These are phyloP conservation scores for Poeciliopsis presidionis DNA, from an alignment of 2,797 vertebrate species.

Conservation along the genomic window DNA sequence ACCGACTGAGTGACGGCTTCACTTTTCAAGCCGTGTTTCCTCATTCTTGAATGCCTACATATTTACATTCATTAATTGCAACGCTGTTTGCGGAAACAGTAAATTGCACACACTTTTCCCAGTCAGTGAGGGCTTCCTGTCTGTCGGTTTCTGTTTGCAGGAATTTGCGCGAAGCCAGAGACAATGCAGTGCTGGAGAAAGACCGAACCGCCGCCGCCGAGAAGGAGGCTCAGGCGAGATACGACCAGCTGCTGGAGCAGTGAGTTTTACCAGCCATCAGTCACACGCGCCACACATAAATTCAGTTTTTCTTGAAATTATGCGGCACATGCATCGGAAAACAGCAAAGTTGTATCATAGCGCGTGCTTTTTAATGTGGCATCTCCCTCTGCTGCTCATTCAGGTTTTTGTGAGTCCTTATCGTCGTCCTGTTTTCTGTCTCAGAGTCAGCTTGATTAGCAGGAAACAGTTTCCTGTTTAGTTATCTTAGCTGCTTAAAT, in stretches of 20 bases:
- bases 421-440: no score
- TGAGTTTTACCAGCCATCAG: constrained; percentile 75
- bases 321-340: background rate
- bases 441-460: background rate
- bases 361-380: background rate
- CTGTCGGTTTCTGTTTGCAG: constrained; percentile 69
- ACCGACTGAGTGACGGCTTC: background rate
- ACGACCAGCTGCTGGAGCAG: constrained; percentile 93
- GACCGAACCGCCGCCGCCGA: constrained; percentile 87
- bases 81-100: background rate
- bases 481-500: background rate
- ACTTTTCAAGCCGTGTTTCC: background rate
- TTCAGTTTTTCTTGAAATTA: background rate
- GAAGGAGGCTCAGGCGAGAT: constrained; percentile 88
- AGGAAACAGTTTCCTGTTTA: background rate
- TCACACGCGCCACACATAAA: background rate
- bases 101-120: no score
- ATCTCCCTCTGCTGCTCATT: background rate
- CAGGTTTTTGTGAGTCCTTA: background rate
- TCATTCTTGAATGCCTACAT: background rate
- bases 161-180: constrained; percentile 92
- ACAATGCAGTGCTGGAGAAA: constrained; percentile 91
- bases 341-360: background rate
- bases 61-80: background rate
- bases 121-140: background rate